Base-by-base conservation (phyloP, 2,888 invertebrate genomes). In the Cephus nigrinus region DNA sequence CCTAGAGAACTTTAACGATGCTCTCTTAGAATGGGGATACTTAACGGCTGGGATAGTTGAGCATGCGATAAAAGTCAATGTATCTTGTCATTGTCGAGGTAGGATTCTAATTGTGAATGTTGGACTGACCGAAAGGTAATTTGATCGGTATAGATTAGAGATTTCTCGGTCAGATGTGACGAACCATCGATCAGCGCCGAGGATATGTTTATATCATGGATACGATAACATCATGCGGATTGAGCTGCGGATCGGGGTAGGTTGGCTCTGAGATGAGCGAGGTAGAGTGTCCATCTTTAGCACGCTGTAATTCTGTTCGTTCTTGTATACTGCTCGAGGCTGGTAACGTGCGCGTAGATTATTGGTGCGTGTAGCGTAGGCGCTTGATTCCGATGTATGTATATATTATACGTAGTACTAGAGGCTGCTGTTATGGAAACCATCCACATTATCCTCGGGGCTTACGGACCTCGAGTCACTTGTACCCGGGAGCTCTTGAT, bases 361-460 rank as follows among this genome's bases (percentile, higher is more conserved):
- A 55, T 55, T 55, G 55, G 23, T 55, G 55, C 55, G 55, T 55
- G 55, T 55, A 55, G 55, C 55, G 55, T 55, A 55, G 55, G 55
- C 55, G 55, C 55, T 55, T 55, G 23, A 55, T 23, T 23, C 23
- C 55, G 9, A 55, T 55, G 55, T 55, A 55, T 55, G 55, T 55
- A 55, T 55, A 55, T 55, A 55, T 55, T 55, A 78, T 79, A 81
- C 77, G 76, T 71, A 73, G 81, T 83, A 81, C 79, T 77, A 81
- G 79, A 81, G 79, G 75, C 82, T 80, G 79, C 80, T 83, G 82
- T 84, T 84, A 84, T 79, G 82, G 83, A 82, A 84, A 81, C 84
- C 82, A 80, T 80, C 81, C 80, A 79, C 73, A 82, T 82, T 74
- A 81, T 82, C 79, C 77, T 80, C 74, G 81, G 72, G 76, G 74